Conservation (phyloP, 2,888 invertebrate genomes). For the Seira musarum region DNA sequence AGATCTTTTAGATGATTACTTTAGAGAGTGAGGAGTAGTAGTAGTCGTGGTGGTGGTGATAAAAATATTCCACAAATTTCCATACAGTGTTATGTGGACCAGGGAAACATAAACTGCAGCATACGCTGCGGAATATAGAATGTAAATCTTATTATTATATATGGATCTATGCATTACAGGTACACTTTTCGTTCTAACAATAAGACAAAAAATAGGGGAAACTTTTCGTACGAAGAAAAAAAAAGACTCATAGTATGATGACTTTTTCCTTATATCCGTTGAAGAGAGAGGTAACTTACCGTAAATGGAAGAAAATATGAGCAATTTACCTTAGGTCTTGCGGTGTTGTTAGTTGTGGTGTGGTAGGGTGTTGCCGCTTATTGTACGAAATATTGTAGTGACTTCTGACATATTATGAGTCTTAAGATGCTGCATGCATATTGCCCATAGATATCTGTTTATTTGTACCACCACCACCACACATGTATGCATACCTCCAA, state of each 20-base stretch:
- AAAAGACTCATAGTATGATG: not conserved
- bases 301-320: conserved; percentile 9
- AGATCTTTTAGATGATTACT: conserved; percentile 1
- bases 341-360: not conserved
- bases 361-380: conserved; percentile 2
- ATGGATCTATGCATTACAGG: conserved; percentile 3
- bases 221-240: not conserved
- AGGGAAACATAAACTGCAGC: not conserved
- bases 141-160: conserved; percentile 7
- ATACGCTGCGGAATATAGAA: not conserved
- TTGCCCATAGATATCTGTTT: conserved; percentile 11
- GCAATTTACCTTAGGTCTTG: conserved; percentile 17
- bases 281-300: too few relatives aligned
- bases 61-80: not conserved
- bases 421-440: conserved; percentile 3
- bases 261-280: not conserved
- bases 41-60: too few relatives aligned
- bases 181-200: not conserved
- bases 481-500: not conserved
- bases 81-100: not conserved
- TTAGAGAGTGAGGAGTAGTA: not conserved
- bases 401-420: conserved; percentile 20
- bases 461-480: conserved; percentile 5
- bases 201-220: conserved; percentile 1
- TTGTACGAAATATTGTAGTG: not conserved